Evolutionary conservation across 2,888 invertebrate genomes (phyloP).

Genomic region (Argynnis bischoffii): DNA sequence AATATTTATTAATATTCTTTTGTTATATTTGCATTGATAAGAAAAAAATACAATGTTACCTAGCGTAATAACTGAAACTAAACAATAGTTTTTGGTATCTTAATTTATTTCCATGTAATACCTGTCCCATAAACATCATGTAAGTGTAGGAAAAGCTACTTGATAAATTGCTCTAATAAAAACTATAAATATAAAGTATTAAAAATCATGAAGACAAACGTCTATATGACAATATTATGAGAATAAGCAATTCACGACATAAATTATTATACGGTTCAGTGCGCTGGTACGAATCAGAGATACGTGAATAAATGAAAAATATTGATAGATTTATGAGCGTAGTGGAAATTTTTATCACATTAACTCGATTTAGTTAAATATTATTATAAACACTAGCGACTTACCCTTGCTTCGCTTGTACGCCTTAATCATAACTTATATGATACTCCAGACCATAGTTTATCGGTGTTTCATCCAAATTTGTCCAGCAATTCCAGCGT

Average conservation of each 20-base stretch:
- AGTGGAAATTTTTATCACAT: slow-evolving; percentile 14
- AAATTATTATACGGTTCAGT: slow-evolving; percentile 15
- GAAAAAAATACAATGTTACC: no score
- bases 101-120: not conserved
- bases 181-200: slow-evolving; percentile 12
- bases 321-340: slow-evolving; percentile 17
- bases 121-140: not conserved
- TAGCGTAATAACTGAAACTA: no score
- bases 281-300: slow-evolving; percentile 8
- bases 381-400: no score
- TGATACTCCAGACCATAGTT: no score
- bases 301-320: slow-evolving; percentile 13
- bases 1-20: no score
- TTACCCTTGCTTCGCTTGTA: no score
- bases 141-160: slow-evolving; percentile 6
- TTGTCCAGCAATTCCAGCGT: no score
- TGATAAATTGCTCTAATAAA: slow-evolving; percentile 19
- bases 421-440: no score
- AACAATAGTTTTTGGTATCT: no score
- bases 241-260: slow-evolving; percentile 25
- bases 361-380: no score
- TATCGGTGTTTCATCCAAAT: no score
- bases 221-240: slow-evolving; percentile 15
- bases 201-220: slow-evolving; percentile 14
- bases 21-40: no score